Evolutionary conservation across 35 echinoderm and acorn worm genomes (phyloP).

Genomic region (Lytechinus pictus): DNA sequence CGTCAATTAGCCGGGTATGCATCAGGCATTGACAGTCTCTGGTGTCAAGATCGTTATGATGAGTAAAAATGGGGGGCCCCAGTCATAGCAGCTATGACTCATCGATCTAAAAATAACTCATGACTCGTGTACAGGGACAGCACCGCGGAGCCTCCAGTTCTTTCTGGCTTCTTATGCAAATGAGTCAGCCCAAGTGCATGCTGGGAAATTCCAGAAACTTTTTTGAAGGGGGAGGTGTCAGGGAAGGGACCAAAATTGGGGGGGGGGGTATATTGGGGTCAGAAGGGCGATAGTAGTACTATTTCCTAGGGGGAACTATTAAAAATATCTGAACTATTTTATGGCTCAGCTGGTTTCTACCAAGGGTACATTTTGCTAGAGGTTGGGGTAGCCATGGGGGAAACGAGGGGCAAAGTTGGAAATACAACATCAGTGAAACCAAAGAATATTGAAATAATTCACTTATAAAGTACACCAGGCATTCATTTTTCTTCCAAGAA

Average conservation of each 20-base stretch:
- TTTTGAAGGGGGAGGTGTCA: background rate
- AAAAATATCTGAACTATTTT: background rate
- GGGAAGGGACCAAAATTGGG: background rate
- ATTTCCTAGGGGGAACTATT: background rate
- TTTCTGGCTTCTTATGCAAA: conserved; percentile 44
- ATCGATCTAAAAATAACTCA: conserved; percentile 30
- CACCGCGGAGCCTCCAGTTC: background rate
- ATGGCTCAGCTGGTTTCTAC: background rate
- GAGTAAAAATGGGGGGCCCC: background rate
- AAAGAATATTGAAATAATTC: background rate
- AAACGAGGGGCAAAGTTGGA: background rate
- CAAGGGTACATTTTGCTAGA: background rate
- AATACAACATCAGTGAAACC: background rate
- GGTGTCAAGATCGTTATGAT: background rate
- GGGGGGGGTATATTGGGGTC: background rate
- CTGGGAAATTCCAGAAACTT: conserved; percentile 47
- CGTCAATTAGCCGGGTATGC: background rate
- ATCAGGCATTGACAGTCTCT: background rate
- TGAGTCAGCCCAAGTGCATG: conserved; percentile 42
- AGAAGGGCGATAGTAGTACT: background rate
- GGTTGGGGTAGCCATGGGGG: background rate
- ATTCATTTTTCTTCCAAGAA: background rate
- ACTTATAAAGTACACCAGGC: background rate
- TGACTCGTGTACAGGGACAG: background rate
- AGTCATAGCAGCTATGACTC: background rate